These are phyloP conservation scores for Eudyptes chrysolophus DNA, from an alignment of 2,113 vertebrate genomes.

Conservation along the genomic window DNA sequence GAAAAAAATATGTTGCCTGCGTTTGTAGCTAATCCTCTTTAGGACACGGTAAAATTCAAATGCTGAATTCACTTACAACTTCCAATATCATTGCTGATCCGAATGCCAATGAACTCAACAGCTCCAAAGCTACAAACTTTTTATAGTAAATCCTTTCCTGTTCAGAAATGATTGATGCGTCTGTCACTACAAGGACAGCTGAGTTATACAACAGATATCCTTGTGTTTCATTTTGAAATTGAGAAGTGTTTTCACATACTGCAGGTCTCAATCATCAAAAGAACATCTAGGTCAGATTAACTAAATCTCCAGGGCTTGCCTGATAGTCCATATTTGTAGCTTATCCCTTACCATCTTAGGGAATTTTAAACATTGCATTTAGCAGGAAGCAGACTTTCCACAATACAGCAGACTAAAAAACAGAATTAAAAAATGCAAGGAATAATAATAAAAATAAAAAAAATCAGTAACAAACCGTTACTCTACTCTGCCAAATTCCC, in stretches of 20 bases:
- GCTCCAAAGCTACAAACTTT: constrained; percentile 76
- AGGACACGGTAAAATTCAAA: constrained; percentile 79
- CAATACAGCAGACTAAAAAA: constrained; percentile 23
- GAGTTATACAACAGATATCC: constrained; percentile 67
- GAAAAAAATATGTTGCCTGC: constrained; percentile 76
- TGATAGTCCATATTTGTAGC: constrained; percentile 73
- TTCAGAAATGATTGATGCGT: constrained; percentile 74
- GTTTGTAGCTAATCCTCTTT: constrained; percentile 87
- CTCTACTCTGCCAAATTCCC: background rate
- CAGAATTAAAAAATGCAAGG: background rate
- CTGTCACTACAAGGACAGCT: constrained; percentile 73
- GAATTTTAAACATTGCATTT: constrained; percentile 73
- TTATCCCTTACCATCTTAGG: constrained; percentile 78
- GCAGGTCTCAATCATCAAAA: constrained; percentile 83
- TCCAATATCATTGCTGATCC: constrained; percentile 75
- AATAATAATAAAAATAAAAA: background rate
- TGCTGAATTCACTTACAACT: constrained; percentile 77
- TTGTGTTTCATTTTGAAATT: constrained; percentile 79
- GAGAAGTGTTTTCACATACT: constrained; percentile 78
- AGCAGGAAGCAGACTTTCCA: constrained; percentile 17
- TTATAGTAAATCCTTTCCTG: constrained; percentile 78
- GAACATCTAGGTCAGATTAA: constrained; percentile 89
- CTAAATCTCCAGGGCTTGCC: constrained; percentile 79
- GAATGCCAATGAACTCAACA: constrained; percentile 79
- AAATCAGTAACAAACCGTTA: background rate